Percentiles rank a stretch among this genome's conserved stretches.
These are phyloP conservation scores for Nymphalis polychloros DNA, from an alignment of 2,888 invertebrate species.

Conservation along the genomic window DNA sequence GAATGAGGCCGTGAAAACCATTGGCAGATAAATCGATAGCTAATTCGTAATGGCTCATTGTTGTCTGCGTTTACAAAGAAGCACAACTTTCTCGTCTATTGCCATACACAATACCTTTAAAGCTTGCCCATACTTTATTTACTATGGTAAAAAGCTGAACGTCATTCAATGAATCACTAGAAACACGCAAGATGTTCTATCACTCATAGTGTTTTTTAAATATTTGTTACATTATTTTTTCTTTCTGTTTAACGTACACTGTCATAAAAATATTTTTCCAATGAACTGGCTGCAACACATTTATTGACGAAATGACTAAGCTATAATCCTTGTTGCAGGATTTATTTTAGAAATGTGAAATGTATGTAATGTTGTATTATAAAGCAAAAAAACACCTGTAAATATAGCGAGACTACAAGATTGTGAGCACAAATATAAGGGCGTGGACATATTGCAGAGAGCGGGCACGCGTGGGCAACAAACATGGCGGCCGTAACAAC, in stretches of 20 bases:
- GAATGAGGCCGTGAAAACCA: conserved; percentile 62
- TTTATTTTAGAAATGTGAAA: conserved; percentile 6
- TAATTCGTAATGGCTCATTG: conserved; percentile 78
- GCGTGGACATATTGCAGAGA: conserved; percentile 63
- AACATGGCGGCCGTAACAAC: conserved; percentile 76
- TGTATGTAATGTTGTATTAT: conserved; percentile 24
- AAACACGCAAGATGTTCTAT: not conserved
- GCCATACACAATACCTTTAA: conserved; percentile 56
- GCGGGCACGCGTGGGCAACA: conserved; percentile 72
- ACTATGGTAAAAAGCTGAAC: conserved; percentile 20
- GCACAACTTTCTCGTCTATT: conserved; percentile 72
- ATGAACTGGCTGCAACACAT: not conserved
- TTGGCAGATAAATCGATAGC: conserved; percentile 76
- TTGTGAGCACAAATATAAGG: conserved; percentile 67
- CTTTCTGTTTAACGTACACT: not conserved
- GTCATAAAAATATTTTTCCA: not conserved
- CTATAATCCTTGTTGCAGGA: not conserved
- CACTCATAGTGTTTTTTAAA: not conserved
- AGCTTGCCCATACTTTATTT: conserved; percentile 24
- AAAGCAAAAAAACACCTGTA: conserved; percentile 41
- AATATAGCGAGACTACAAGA: conserved; percentile 52
- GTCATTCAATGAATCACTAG: conserved; percentile 20
- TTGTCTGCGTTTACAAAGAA: conserved; percentile 76
- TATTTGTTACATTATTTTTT: not conserved
- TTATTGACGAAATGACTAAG: conserved; percentile 15